phyloP scores from a whole-genome alignment of 2,113 vertebrate species.

The Notiomystis cincta region DNA sequence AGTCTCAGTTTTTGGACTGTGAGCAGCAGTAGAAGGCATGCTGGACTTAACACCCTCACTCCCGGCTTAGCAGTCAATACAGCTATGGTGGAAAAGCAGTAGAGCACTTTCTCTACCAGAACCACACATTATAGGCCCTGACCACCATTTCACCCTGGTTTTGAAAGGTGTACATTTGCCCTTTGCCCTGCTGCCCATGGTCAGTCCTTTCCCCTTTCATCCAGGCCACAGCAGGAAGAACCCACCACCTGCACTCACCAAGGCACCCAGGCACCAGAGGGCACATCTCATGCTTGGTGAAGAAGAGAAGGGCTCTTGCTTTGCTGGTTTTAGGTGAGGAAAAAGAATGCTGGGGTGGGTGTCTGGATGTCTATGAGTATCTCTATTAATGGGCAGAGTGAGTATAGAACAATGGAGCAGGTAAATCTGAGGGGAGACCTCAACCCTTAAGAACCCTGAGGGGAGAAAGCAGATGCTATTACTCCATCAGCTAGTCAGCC shows the following conservation, averaged over 20 bases:
- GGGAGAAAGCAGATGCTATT: not conserved
- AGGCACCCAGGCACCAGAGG: not conserved
- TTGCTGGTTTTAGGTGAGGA: not conserved
- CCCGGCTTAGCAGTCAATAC: not conserved
- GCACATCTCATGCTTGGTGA: not conserved
- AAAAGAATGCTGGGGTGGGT: not conserved
- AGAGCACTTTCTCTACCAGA: not conserved
- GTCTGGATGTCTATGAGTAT: not conserved
- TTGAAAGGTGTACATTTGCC: not conserved
- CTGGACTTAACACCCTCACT: not conserved
- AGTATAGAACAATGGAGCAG: not conserved
- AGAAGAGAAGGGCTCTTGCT: not conserved
- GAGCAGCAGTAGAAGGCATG: not conserved
- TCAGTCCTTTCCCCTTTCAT: not conserved
- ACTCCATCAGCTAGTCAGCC: not conserved
- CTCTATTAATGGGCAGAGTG: not conserved
- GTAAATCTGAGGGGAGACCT: not conserved
- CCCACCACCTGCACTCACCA: fast-evolving
- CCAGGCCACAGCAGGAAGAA: not conserved
- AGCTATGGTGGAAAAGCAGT: not conserved
- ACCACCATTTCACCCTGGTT: not conserved
- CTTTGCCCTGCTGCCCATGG: not conserved
- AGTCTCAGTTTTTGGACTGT: not conserved
- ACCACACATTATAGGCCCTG: not conserved
- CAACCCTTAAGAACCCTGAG: not conserved